Evolutionary conservation across 2,888 invertebrate genomes (phyloP).

Genomic region (Yponomeuta evonymella): DNA sequence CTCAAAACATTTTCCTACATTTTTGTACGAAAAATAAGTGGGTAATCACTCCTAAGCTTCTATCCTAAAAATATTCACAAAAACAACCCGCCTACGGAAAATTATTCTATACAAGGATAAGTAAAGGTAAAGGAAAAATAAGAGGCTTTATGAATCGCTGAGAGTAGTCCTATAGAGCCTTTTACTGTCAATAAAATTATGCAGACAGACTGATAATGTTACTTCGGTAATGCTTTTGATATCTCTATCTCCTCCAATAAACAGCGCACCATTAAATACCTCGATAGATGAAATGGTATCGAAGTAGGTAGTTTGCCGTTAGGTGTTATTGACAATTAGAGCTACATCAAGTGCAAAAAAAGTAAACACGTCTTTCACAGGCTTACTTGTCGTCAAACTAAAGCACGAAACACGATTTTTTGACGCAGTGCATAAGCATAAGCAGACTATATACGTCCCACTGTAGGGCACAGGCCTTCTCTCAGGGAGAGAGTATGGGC

Average conservation of each 20-base stretch:
- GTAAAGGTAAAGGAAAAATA: neutral
- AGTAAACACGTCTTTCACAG: too few species aligned
- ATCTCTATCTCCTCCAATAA: neutral
- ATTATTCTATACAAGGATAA: neutral
- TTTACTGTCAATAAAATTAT: neutral
- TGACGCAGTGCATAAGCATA: too few species aligned
- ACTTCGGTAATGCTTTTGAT: neutral
- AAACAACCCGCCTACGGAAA: neutral
- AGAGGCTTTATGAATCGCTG: neutral
- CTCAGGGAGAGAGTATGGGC: too few species aligned
- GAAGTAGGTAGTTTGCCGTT: too few species aligned
- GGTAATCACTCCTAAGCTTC: neutral
- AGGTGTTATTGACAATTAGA: too few species aligned
- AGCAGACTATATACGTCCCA: too few species aligned
- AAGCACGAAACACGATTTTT: too few species aligned
- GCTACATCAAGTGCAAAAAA: too few species aligned
- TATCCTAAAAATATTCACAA: neutral
- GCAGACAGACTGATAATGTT: neutral
- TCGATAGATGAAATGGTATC: too few species aligned
- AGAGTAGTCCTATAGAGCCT: neutral
- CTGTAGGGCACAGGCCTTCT: too few species aligned
- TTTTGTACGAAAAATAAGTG: neutral
- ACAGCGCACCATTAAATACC: neutral
- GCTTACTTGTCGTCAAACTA: too few species aligned
- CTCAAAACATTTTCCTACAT: too few species aligned